Evolutionary conservation across 1,140 invertebrate species (phyloP), one percentile per base, ranked within the genome.

Genomic region (Drosophila aff.): DNA sequence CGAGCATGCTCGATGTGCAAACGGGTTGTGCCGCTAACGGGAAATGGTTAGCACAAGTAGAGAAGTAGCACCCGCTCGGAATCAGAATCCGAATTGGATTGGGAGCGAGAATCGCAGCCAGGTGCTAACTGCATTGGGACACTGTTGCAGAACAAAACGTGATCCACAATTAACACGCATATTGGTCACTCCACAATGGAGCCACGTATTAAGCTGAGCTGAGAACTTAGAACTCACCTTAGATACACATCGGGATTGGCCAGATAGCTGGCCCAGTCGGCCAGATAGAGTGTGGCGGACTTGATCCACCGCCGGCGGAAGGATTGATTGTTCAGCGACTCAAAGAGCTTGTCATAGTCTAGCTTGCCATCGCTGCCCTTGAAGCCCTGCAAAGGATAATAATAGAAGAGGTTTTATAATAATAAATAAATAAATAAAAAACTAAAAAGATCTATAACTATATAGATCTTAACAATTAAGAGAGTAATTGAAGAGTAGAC

Each of bases 241-340:
- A 95, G 94, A 81, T 96, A 96, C 21, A 95, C 96, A 50, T 95
- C 94, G 4, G 96, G 96, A 85, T 97, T 96, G 2, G 96, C 95
- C 18, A 97, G 80, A 66, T 96, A 95, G 4, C 96, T 95, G 8
- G 96, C 94, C 94, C 96, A 95, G 46, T 96, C 95, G 4, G 96
- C 96, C 36, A 97, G 93, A 77, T 96, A 96, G 55, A 95, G 95
- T 3, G 96, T 96, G 11, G 96, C 94, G 9, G 95, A 95, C 64
- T 95, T 95, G 65, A 97, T 96, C 96, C 97, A 97, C 63, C 96
- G 94, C 60, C 96, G 94, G 72, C 97, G 95, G 79, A 97, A 95
- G 6, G 94, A 95, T 26, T 96, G 95, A 85, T 97, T 97, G 78
- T 97, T 96, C 78, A 97, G 95, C 55, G 95, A 96, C 64, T 96